A percentile compares a stretch with the other conserved stretches of the same genome.
These are phyloP conservation scores for Labrus mixtus DNA, from an alignment of 2,113 vertebrate species.

Conservation along the genomic window DNA sequence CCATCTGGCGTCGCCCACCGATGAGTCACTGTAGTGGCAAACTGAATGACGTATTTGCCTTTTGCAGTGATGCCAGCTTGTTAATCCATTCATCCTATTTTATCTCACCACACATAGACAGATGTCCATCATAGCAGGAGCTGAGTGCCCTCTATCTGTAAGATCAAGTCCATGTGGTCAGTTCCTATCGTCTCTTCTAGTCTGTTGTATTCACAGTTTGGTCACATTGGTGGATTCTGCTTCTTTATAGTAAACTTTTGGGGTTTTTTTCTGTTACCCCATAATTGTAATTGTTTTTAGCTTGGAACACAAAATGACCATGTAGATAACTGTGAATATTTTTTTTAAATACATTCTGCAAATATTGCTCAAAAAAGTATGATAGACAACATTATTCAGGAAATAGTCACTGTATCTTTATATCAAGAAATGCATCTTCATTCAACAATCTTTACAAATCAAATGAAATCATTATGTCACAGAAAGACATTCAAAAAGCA, in stretches of 20 bases:
- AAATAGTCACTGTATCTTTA: conserved; percentile 65
- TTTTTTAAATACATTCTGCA: background rate
- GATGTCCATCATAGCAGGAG: conserved; percentile 51
- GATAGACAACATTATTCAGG: conserved; percentile 39
- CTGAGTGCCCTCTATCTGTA: conserved; percentile 13
- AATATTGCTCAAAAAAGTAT: conserved; percentile 43
- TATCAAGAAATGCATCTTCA: conserved; percentile 73
- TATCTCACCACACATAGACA: conserved; percentile 40
- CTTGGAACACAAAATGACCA: background rate
- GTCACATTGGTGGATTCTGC: conserved; percentile 38
- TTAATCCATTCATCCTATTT: conserved; percentile 64
- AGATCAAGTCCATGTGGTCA: conserved; percentile 42
- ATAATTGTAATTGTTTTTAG: conserved; percentile 1
- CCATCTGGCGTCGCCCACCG: conserved; percentile 55
- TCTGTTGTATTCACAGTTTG: conserved; percentile 23
- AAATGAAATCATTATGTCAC: conserved; percentile 71
- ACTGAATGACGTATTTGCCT: conserved; percentile 75
- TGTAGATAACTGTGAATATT: background rate
- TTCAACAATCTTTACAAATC: conserved; percentile 70
- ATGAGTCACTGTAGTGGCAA: conserved; percentile 69
- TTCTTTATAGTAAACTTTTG: conserved; percentile 1
- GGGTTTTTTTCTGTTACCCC: background rate
- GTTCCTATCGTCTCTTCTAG: conserved; percentile 6
- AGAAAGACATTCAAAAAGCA: conserved; percentile 76
- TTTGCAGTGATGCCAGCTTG: conserved; percentile 60